A percentile compares a stretch with the other conserved stretches of the same genome.
phyloP scores from a whole-genome alignment of 2,888 invertebrate genomes.

The Cryptocephalus primarius region DNA sequence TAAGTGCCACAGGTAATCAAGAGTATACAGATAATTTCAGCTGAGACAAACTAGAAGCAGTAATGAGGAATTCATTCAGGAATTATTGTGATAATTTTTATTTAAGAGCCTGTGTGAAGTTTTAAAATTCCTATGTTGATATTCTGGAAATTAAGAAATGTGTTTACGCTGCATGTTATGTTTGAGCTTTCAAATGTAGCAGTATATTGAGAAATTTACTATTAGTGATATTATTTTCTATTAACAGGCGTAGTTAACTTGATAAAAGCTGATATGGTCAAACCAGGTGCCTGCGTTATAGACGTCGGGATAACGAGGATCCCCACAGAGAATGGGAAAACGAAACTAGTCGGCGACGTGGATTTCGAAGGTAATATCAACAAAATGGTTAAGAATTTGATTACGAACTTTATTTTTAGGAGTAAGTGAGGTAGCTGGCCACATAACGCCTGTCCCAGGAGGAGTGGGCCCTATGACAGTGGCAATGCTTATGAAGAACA shows the following conservation, averaged over 20 bases:
- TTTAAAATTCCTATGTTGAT: no score
- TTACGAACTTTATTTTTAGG: slow-evolving; percentile 35
- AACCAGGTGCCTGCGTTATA: slow-evolving; percentile 77
- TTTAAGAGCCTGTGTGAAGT: no score
- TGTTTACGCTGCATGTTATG: no score
- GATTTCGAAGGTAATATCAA: slow-evolving; percentile 62
- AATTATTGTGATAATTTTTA: no score
- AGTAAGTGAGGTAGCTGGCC: slow-evolving; percentile 69
- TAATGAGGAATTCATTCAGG: no score
- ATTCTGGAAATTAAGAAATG: no score
- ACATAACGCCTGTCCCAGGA: slow-evolving; percentile 83
- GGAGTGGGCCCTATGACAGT: slow-evolving; percentile 94
- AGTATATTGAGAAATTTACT: no score
- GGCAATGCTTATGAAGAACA: slow-evolving; percentile 87
- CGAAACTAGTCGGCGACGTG: slow-evolving; percentile 76
- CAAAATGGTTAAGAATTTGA: background rate
- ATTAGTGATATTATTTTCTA: slow-evolving; percentile 1
- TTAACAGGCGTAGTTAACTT: slow-evolving; percentile 57
- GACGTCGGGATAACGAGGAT: slow-evolving; percentile 80
- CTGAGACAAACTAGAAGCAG: background rate
- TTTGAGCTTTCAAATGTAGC: no score
- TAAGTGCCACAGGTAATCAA: slow-evolving; percentile 56
- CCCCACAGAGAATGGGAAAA: slow-evolving; percentile 51
- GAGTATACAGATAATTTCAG: background rate
- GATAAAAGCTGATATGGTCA: slow-evolving; percentile 75